Evolutionary conservation across 2,797 vertebrate genomes (phyloP), one percentile per base, ranked within the genome.

Genomic region (Falco rusticolus): DNA sequence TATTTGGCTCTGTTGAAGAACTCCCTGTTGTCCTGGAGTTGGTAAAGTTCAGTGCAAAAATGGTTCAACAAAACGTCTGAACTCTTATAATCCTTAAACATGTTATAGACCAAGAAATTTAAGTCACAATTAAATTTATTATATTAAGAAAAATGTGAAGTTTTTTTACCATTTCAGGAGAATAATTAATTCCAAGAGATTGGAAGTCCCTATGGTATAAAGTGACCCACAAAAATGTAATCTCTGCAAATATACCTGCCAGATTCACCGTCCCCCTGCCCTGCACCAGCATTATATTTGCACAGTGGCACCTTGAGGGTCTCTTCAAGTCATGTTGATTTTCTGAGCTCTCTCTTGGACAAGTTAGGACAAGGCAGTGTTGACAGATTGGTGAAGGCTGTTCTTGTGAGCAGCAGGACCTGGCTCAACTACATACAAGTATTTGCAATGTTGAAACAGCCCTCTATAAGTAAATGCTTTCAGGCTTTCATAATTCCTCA

Each of bases 391-490:
- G 84, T 82, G 43, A 87, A 89, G 75, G 84, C 84, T 85, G 84
- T 89, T 96, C 93, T 96, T 66, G 13, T 76, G 81, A 87, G 75
- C 87, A 80, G 11, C 87, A 64, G 48, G 76, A 91, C 84, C 84
- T 70, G 89, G 71, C 89, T 96, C 78, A 70, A 18, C 75, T 91
- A 33, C 86, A 26, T 43, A 29, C 19, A 37, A 93, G 92, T 87
- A 26, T 95, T 89, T 93, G 88, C 87, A 77, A 1, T 94, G 81
- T 89, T 89, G 90, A 96, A 96, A 95, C 84, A 93, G 60, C 82
- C 70, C 84, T 77, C 89, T 90, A 48, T 91, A 93, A 95, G 92
- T 93, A 84, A 92, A 87, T 95, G 89, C 75, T 95, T 95, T 95
- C 87, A 87, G 78, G 82, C 78, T 93, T 94, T 96, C 87, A 11